These are phyloP conservation scores for Hanleya hanleyi DNA, from an alignment of 2,888 invertebrate species.

Conservation along the genomic window DNA sequence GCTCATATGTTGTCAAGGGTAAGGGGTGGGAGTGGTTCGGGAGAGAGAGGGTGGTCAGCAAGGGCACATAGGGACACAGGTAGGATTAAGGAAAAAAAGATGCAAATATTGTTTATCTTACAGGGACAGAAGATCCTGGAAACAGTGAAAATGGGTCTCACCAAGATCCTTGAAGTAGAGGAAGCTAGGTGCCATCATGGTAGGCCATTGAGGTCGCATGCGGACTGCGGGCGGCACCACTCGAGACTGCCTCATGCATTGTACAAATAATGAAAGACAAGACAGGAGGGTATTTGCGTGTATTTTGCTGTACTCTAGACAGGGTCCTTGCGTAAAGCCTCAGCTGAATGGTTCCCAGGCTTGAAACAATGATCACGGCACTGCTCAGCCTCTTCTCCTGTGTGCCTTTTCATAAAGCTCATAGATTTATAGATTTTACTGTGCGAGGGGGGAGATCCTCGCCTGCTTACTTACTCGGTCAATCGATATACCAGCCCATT, in stretches of 20 bases:
- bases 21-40: too few species aligned
- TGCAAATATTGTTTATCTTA: too few species aligned
- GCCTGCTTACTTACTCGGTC: slow-evolving; percentile 15
- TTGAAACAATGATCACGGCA: slow-evolving; percentile 33
- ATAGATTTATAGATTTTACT: slow-evolving; percentile 38
- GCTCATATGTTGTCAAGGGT: too few species aligned
- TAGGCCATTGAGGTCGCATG: too few species aligned
- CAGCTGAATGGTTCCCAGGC: slow-evolving; percentile 32
- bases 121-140: too few species aligned
- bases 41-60: too few species aligned
- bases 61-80: too few species aligned
- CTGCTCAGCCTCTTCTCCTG: slow-evolving; percentile 18
- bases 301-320: neutral
- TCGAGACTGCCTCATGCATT: slow-evolving; percentile 2
- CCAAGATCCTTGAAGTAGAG: too few species aligned
- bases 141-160: too few species aligned
- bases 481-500: slow-evolving; percentile 30
- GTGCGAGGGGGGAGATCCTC: slow-evolving; percentile 18
- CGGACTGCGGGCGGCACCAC: too few species aligned
- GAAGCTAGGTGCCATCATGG: too few species aligned
- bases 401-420: slow-evolving; percentile 30
- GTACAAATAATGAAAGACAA: slow-evolving; percentile 8
- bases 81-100: too few species aligned
- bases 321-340: neutral
- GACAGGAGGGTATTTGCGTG: slow-evolving; percentile 1